Evolutionary conservation across 2,888 invertebrate genomes (phyloP).

Genomic region (Dusona sp.): DNA sequence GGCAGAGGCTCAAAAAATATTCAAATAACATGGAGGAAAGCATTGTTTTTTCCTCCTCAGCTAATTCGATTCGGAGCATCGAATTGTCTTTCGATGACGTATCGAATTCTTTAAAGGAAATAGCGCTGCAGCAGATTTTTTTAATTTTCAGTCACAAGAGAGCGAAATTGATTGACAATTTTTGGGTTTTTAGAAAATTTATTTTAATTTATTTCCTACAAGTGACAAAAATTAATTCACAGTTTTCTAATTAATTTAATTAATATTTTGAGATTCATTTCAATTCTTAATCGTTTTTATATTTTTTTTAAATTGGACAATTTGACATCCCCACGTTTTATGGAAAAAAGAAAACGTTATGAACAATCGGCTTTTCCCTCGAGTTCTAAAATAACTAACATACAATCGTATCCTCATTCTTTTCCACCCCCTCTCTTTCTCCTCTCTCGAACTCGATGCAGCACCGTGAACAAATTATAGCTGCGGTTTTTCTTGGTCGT

Average conservation of each 20-base stretch:
- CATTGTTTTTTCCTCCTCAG: background rate
- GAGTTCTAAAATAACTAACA: background rate
- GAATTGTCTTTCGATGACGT: background rate
- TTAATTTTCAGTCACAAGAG: background rate
- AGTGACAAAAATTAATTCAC: background rate
- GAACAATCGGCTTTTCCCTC: background rate
- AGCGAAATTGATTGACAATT: background rate
- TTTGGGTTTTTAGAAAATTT: background rate
- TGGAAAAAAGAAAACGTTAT: background rate
- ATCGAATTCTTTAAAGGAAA: background rate
- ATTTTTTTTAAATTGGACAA: background rate
- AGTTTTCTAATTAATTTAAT: background rate
- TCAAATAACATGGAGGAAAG: background rate
- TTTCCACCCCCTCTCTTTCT: slow-evolving; percentile 18
- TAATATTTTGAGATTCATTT: background rate
- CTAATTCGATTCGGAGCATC: background rate
- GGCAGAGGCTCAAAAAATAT: background rate
- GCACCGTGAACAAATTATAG: slow-evolving; percentile 48
- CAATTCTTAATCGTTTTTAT: background rate
- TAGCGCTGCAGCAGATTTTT: background rate
- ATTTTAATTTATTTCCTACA: background rate
- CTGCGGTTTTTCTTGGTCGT: slow-evolving; percentile 64
- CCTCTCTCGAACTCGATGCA: slow-evolving; percentile 15
- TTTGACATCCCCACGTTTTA: background rate
- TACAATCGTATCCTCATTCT: slow-evolving; percentile 25